Evolutionary conservation across 2,797 vertebrate species (phyloP).

Genomic region (Potorous gilbertii): DNA sequence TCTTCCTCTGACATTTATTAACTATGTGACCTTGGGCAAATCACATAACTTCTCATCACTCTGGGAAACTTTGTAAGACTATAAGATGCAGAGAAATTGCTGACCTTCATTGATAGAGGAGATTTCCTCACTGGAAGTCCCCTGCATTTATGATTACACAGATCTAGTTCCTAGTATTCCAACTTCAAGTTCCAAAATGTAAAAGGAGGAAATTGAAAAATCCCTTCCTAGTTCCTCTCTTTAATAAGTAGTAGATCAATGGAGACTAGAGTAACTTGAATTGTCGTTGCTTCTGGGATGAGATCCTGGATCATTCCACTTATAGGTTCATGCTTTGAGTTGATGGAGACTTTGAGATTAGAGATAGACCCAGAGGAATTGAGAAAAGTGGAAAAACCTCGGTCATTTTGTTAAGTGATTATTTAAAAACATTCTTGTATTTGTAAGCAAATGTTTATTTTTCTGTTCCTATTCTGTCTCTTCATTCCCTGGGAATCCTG

Average conservation of each 20-base stretch:
- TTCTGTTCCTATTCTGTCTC: background rate
- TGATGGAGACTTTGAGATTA: background rate
- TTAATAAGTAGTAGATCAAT: background rate
- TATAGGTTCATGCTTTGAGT: background rate
- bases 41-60: background rate
- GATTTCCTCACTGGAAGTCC: background rate
- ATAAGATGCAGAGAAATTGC: background rate
- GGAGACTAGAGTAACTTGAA: background rate
- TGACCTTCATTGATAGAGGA: background rate
- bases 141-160: background rate
- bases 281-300: background rate
- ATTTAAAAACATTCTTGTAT: background rate
- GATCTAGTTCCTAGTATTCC: background rate
- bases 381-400: background rate
- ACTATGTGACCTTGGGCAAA: background rate
- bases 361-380: background rate
- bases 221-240: background rate
- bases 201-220: background rate
- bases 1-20: background rate
- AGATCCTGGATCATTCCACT: background rate
- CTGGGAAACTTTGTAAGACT: background rate
- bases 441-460: background rate
- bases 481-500: background rate
- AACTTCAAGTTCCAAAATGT: background rate
- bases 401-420: background rate